These are phyloP conservation scores for Bradypodion pumilum DNA, from an alignment of 2,797 vertebrate genomes.

Conservation along the genomic window DNA sequence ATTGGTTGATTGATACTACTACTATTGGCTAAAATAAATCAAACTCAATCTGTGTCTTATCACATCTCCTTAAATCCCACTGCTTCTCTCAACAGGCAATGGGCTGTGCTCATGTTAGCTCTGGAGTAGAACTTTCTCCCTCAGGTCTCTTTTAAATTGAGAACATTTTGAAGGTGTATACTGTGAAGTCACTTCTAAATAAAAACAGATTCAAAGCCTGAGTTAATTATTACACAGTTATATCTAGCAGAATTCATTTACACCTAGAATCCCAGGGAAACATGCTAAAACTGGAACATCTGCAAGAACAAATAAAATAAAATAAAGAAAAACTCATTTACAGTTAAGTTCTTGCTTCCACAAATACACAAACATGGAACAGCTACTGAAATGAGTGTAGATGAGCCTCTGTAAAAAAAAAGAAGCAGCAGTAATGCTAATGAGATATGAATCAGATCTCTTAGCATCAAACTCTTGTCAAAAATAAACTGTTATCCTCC, in stretches of 20 bases:
- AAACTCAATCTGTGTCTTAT: background rate
- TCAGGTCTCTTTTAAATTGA: background rate
- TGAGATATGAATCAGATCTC: conserved; percentile 26
- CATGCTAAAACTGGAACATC: conserved; percentile 43
- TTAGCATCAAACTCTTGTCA: conserved; percentile 38
- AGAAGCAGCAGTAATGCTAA: background rate
- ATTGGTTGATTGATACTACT: no score
- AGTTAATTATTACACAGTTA: conserved; percentile 63
- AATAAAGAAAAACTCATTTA: background rate
- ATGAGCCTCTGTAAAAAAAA: conserved; percentile 11
- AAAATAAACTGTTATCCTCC: conserved; percentile 46
- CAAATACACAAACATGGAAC: background rate
- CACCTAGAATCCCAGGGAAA: conserved; percentile 56
- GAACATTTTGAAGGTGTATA: conserved; percentile 31
- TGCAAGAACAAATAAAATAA: conserved; percentile 21
- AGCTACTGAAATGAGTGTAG: conserved; percentile 10
- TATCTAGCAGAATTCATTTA: conserved; percentile 63
- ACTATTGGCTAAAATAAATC: background rate
- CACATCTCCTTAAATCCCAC: background rate
- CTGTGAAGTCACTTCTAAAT: conserved; percentile 38
- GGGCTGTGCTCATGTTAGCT: background rate
- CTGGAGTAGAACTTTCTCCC: no score
- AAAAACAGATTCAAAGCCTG: conserved; percentile 54
- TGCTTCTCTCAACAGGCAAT: background rate
- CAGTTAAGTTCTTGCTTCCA: conserved; percentile 10